These are phyloP conservation scores for Drosophila burlai DNA, from an alignment of 1,140 invertebrate species.

Conservation along the genomic window DNA sequence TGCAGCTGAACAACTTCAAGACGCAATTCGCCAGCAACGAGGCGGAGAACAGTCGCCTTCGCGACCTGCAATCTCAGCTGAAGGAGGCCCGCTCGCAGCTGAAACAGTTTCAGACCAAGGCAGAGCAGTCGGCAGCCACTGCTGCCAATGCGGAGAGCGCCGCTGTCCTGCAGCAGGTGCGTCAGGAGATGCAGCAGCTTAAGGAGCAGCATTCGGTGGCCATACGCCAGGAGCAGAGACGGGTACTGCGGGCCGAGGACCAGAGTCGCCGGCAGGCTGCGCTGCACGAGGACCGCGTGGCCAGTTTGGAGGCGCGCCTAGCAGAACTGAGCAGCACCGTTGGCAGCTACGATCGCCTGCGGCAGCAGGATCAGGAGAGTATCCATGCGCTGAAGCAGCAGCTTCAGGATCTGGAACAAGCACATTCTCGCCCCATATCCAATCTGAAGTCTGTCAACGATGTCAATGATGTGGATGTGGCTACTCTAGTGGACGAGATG, in stretches of 20 bases:
- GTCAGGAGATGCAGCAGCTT: slow-evolving; percentile 89
- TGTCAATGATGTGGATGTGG: slow-evolving; percentile 70
- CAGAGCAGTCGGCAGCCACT: slow-evolving; percentile 28
- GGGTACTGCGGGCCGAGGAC: slow-evolving; percentile 88
- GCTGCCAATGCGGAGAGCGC: slow-evolving; percentile 85
- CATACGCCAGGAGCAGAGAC: slow-evolving; percentile 85
- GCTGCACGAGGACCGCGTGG: slow-evolving; percentile 91
- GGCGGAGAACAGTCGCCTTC: slow-evolving; percentile 61
- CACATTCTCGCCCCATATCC: slow-evolving; percentile 15
- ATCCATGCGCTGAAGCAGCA: slow-evolving; percentile 90
- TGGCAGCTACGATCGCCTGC: slow-evolving; percentile 91
- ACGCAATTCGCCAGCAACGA: slow-evolving; percentile 82
- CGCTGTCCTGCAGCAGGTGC: slow-evolving; percentile 88
- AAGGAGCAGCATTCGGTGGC: slow-evolving; percentile 90
- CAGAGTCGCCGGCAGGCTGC: slow-evolving; percentile 88
- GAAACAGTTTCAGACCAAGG: slow-evolving; percentile 86
- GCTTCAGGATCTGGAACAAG: slow-evolving; percentile 67
- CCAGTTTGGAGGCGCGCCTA: slow-evolving; percentile 90
- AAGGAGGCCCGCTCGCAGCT: slow-evolving; percentile 88
- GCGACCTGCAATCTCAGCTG: slow-evolving; percentile 88
- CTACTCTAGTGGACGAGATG: slow-evolving; percentile 86
- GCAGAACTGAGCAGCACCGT: slow-evolving; percentile 93
- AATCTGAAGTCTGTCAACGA: slow-evolving; percentile 16
- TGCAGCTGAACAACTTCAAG: slow-evolving; percentile 86
- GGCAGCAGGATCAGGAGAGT: slow-evolving; percentile 90